Conservation (phyloP, 1,140 invertebrate genomes). For the Adelges cooleyi region DNA sequence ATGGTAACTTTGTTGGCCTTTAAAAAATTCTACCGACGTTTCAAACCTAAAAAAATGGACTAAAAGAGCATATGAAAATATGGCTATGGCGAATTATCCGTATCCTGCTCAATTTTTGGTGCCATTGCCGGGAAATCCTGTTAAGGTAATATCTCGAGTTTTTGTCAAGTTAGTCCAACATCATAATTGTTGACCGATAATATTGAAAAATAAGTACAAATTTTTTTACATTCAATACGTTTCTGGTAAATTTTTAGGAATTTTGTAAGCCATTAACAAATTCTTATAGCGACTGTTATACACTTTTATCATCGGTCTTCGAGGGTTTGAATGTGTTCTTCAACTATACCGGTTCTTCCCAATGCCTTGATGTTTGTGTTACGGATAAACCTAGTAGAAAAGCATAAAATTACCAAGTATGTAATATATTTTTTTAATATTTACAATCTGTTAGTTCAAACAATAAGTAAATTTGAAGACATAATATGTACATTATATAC, state of each 20-base stretch:
- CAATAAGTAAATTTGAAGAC: no score
- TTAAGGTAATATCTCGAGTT: conserved; percentile 49
- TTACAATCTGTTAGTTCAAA: no score
- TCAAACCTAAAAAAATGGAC: conserved; percentile 49
- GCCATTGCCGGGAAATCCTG: conserved; percentile 71
- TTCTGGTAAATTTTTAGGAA: no score
- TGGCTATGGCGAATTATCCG: conserved; percentile 91
- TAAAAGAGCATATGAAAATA: conserved; percentile 54
- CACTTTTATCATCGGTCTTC: conserved; percentile 49
- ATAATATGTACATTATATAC: no score
- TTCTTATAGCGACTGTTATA: conserved; percentile 40
- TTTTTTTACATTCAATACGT: no score
- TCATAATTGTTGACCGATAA: no score
- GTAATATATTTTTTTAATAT: neutral
- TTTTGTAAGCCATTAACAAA: conserved; percentile 47
- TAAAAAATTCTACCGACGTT: conserved; percentile 48
- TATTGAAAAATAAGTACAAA: neutral
- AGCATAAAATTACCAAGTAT: conserved; percentile 68
- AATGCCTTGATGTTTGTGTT: conserved; percentile 50
- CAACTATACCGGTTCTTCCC: conserved; percentile 63
- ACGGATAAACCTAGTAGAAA: conserved; percentile 47
- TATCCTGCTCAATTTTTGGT: conserved; percentile 70
- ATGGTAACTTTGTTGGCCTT: conserved; percentile 59
- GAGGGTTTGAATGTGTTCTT: conserved; percentile 62
- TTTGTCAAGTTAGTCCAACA: no score